Evolutionary conservation across 2,113 vertebrate species (phyloP).

Genomic region (Clinocottus analis): DNA sequence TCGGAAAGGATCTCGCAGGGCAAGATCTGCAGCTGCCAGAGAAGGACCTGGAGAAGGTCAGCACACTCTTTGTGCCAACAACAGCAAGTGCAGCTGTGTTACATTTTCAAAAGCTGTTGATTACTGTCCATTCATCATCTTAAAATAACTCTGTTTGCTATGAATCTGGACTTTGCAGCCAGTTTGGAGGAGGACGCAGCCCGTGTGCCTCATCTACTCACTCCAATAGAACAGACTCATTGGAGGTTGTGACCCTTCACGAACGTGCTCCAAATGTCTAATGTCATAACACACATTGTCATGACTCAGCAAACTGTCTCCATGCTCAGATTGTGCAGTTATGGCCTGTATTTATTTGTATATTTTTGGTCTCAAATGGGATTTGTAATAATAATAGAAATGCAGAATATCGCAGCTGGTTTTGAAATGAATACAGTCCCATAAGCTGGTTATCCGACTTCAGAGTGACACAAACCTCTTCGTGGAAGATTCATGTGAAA

Average conservation of each 20-base stretch:
- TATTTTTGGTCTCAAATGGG: neutral
- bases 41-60: conserved; percentile 58
- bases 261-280: conserved; percentile 69
- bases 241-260: conserved; percentile 69
- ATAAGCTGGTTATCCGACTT: conserved; percentile 4
- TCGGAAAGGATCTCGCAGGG: conserved; percentile 39
- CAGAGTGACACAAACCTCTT: conserved; percentile 7
- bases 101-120: conserved; percentile 23
- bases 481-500: conserved; percentile 48
- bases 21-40: conserved; percentile 33
- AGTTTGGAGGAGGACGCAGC: conserved; percentile 7
- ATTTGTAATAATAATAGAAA: conserved; percentile 18
- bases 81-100: conserved; percentile 17
- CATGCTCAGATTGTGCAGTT: conserved; percentile 9
- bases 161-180: conserved; percentile 24
- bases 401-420: conserved; percentile 7
- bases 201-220: conserved; percentile 70
- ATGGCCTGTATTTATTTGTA: no score
- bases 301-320: conserved; percentile 39
- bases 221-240: conserved; percentile 70
- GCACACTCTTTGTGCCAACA: conserved; percentile 20
- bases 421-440: conserved; percentile 18
- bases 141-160: conserved; percentile 18
- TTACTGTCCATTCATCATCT: conserved; percentile 40
- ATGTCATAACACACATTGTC: conserved; percentile 65